Conservation (phyloP, 1,140 invertebrate species). For the Eriosoma lanigerum region DNA sequence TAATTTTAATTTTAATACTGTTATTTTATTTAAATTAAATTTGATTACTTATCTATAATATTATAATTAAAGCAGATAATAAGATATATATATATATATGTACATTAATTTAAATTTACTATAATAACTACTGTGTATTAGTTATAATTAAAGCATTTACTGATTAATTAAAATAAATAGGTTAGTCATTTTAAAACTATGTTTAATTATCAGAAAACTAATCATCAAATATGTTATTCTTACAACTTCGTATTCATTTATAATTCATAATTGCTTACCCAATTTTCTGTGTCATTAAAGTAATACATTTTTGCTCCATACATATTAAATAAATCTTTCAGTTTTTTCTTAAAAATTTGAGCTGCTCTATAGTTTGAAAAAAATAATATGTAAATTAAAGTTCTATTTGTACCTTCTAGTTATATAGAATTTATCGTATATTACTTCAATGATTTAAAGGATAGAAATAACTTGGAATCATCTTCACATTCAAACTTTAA, state of each 20-base stretch:
- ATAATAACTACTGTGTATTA: neutral
- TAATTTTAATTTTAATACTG: too few relatives aligned
- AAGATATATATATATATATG: neutral
- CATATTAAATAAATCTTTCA: constrained; percentile 12
- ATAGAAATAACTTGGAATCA: constrained; percentile 40
- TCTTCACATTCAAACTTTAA: constrained; percentile 48
- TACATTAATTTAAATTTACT: neutral
- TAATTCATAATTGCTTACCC: constrained; percentile 20
- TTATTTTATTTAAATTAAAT: neutral
- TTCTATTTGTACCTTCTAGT: too few relatives aligned
- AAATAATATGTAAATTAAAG: neutral
- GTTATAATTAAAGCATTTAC: neutral
- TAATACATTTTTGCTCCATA: constrained; percentile 46
- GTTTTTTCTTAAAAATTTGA: constrained; percentile 45
- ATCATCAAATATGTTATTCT: neutral
- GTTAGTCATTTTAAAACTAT: neutral
- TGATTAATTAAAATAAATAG: neutral
- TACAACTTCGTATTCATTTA: neutral
- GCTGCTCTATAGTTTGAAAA: constrained; percentile 27
- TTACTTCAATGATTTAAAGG: constrained; percentile 49
- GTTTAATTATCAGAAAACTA: neutral
- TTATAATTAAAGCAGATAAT: neutral
- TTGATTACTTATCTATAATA: neutral
- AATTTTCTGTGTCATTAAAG: constrained; percentile 45
- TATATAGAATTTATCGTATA: neutral